Percentiles rank a stretch among this genome's conserved stretches.
These are phyloP conservation scores for Prorops nasuta DNA, from an alignment of 1,140 invertebrate species.

Conservation along the genomic window DNA sequence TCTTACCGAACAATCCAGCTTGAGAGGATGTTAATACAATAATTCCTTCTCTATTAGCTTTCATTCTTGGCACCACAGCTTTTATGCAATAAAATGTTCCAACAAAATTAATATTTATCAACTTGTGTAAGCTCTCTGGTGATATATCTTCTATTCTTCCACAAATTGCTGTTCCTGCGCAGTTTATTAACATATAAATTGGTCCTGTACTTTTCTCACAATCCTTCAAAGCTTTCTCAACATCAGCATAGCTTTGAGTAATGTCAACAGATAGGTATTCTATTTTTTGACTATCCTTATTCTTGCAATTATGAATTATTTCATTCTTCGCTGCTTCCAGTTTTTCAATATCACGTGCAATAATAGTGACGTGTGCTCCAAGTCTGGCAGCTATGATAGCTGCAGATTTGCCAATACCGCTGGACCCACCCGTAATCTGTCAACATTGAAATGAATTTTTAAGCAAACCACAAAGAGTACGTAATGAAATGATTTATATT, in stretches of 20 bases:
- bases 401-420: constrained; percentile 87
- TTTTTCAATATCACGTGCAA: constrained; percentile 76
- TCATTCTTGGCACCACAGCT: constrained; percentile 71
- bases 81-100: constrained; percentile 72
- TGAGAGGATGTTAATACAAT: constrained; percentile 88
- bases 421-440: constrained; percentile 88
- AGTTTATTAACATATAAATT: constrained; percentile 88
- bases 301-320: constrained; percentile 29
- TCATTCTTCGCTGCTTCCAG: constrained; percentile 60
- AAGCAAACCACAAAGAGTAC: no score
- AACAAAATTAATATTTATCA: constrained; percentile 72
- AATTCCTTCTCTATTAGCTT: constrained; percentile 67
- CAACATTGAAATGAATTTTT: neutral
- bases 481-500: no score
- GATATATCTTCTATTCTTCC: constrained; percentile 81
- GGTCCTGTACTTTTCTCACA: constrained; percentile 69
- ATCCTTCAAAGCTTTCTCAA: constrained; percentile 62
- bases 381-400: constrained; percentile 73
- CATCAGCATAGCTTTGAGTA: constrained; percentile 62
- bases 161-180: constrained; percentile 81
- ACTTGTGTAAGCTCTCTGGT: constrained; percentile 66
- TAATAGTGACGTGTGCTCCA: constrained; percentile 86
- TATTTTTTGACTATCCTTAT: constrained; percentile 64
- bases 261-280: constrained; percentile 74
- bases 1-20: constrained; percentile 82